These are phyloP conservation scores for Oxyura jamaicensis DNA, from an alignment of 2,113 vertebrate species.

Conservation along the genomic window DNA sequence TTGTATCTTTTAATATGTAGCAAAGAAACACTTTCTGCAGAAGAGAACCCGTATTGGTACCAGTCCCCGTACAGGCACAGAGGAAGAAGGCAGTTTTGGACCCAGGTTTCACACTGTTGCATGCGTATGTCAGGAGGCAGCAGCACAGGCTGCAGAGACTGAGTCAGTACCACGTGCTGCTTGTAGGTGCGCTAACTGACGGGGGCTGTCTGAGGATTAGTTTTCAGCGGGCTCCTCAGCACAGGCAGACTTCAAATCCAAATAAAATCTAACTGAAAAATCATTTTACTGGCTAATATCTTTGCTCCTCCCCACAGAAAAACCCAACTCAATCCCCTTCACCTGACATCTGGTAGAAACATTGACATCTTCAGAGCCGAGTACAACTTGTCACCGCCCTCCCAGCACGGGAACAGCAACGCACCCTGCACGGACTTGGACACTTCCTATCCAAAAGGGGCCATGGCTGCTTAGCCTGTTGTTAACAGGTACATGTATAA, in stretches of 20 bases:
- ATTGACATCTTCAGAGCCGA: neutral
- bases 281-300: neutral
- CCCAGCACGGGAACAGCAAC: neutral
- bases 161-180: neutral
- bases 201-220: fast-evolving
- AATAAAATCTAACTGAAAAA: neutral
- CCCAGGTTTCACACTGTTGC: neutral
- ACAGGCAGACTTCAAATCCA: neutral
- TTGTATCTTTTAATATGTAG: neutral
- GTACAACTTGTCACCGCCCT: neutral
- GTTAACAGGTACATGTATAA: neutral
- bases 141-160: fast-evolving
- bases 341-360: neutral
- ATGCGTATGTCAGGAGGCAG: neutral
- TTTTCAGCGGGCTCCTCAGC: neutral
- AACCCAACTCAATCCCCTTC: neutral
- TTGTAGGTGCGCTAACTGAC: fast-evolving
- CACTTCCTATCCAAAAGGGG: neutral
- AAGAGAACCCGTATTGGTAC: fast-evolving
- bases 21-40: neutral
- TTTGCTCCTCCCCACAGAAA: neutral
- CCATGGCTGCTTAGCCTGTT: neutral
- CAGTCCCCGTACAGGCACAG: fast-evolving
- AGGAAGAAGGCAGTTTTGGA: neutral
- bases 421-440: neutral